A percentile compares a stretch with the other conserved stretches of the same genome.
These are phyloP conservation scores for Dinocampus coccinellae DNA, from an alignment of 2,888 invertebrate species.

Conservation along the genomic window DNA sequence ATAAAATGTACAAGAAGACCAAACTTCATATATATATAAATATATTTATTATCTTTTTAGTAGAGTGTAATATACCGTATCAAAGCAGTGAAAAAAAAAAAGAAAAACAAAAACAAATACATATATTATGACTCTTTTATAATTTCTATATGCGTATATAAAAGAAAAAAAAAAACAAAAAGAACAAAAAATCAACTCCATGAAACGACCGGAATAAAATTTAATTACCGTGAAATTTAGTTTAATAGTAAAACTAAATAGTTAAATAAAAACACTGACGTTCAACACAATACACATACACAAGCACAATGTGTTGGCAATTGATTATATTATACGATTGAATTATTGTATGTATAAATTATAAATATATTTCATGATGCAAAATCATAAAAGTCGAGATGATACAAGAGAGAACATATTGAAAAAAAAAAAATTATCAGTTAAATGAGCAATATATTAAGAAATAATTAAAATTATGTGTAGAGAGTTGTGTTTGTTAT, in stretches of 20 bases:
- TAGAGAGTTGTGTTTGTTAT: neutral
- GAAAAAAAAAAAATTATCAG: neutral
- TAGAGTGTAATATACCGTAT: too few species aligned
- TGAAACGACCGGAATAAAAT: constrained; percentile 16
- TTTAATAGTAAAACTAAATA: constrained; percentile 58
- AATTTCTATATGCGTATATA: too few species aligned
- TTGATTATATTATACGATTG: neutral
- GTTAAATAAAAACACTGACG: constrained; percentile 53
- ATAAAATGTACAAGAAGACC: too few species aligned
- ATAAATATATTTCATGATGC: neutral
- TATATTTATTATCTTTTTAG: too few species aligned
- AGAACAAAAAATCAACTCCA: neutral
- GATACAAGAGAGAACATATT: neutral
- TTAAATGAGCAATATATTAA: neutral
- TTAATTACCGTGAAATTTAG: constrained; percentile 60
- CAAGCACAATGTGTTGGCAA: neutral
- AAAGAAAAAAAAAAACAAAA: neutral
- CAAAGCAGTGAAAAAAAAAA: too few species aligned
- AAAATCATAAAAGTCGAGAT: neutral
- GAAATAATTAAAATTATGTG: neutral
- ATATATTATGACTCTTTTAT: too few species aligned
- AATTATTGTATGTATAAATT: too few species aligned
- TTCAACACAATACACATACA: neutral
- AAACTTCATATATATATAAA: too few species aligned
- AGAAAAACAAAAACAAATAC: too few species aligned